Evolutionary conservation across 2,113 vertebrate species (phyloP).

Genomic region (Neodontobutis hainanensis): DNA sequence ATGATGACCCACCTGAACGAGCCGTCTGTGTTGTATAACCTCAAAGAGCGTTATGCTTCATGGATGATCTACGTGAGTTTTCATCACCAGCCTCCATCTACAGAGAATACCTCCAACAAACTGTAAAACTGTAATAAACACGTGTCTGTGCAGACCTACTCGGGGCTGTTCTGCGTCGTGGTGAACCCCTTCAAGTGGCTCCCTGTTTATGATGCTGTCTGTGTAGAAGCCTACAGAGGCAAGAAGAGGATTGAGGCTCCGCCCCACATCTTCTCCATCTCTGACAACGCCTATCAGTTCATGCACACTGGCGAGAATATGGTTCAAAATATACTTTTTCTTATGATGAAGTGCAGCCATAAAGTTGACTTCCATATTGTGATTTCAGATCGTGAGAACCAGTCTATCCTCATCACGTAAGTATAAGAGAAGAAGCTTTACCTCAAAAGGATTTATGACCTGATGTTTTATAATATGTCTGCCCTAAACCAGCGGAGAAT

Average conservation of each 20-base stretch:
- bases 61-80: constrained; percentile 89
- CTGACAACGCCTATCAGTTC: constrained; percentile 76
- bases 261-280: constrained; percentile 76
- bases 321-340: not conserved
- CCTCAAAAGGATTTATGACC: not conserved
- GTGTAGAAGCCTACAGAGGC: constrained; percentile 53
- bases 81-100: too few relatives aligned
- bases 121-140: too few relatives aligned
- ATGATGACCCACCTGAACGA: constrained; percentile 89
- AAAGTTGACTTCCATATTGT: not conserved
- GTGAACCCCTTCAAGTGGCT: constrained; percentile 91
- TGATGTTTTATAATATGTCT: constrained; percentile 27
- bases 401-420: constrained; percentile 84
- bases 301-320: constrained; percentile 69
- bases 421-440: constrained; percentile 28
- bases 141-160: constrained; percentile 79
- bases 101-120: not conserved
- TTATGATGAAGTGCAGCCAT: not conserved
- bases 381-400: constrained; percentile 79
- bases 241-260: constrained; percentile 75
- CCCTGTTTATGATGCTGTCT: constrained; percentile 80
- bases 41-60: constrained; percentile 85
- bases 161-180: constrained; percentile 85
- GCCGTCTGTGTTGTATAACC: constrained; percentile 75
- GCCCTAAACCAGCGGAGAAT: constrained; percentile 81